Evolutionary conservation across 2,797 vertebrate species (phyloP).

Genomic region (Alca torda): DNA sequence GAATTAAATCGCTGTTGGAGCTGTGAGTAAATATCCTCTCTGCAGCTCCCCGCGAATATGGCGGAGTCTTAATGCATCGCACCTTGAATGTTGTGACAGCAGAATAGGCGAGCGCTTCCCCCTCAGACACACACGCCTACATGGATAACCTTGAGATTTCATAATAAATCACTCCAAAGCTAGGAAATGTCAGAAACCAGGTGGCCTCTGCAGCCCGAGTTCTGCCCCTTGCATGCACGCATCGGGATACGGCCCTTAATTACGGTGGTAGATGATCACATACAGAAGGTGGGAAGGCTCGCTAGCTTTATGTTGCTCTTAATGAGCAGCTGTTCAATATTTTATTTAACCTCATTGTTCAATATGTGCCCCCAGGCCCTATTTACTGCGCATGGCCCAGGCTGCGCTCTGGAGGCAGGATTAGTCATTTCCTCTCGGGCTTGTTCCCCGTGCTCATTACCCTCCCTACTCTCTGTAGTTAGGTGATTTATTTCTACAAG

Average conservation of each 20-base stretch:
- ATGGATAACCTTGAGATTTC: background rate
- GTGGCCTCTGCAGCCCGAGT: background rate
- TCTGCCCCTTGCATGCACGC: background rate
- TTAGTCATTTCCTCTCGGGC: constrained; percentile 33
- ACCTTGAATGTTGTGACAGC: background rate
- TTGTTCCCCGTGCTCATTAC: background rate
- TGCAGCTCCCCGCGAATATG: rapidly evolving
- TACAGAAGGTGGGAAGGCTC: background rate
- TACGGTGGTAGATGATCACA: rapidly evolving
- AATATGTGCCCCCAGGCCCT: background rate
- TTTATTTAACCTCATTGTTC: constrained; percentile 40
- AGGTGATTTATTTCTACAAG: background rate
- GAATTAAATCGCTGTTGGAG: background rate
- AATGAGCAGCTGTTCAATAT: constrained; percentile 37
- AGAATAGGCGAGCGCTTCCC: background rate
- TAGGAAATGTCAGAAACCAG: background rate
- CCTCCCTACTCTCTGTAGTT: background rate
- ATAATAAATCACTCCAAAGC: background rate
- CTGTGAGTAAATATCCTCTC: background rate
- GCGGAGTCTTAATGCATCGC: background rate
- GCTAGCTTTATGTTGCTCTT: background rate
- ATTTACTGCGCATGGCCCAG: background rate
- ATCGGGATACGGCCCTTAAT: rapidly evolving
- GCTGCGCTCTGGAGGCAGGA: background rate
- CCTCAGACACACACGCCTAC: background rate